Conservation (phyloP, 2,888 invertebrate species). For the Hypena proboscidalis region DNA sequence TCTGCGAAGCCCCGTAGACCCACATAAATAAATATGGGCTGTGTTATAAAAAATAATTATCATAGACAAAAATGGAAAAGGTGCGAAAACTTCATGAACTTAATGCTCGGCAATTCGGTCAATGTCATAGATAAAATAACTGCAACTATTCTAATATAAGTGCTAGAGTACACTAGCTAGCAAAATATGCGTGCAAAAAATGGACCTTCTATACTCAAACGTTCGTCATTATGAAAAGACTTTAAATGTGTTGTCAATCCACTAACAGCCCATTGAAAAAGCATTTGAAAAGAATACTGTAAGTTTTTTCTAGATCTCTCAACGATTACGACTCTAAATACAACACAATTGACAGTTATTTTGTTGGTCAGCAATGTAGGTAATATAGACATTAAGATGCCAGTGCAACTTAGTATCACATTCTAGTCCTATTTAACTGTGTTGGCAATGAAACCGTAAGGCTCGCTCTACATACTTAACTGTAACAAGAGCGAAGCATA, state of each 20-base stretch:
- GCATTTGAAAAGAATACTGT: too few species aligned
- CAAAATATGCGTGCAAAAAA: too few species aligned
- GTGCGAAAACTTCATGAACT: constrained; percentile 19
- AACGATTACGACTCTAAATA: too few species aligned
- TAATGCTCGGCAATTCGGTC: constrained; percentile 33
- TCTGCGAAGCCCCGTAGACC: not conserved
- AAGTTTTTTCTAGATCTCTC: too few species aligned
- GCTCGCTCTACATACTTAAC: constrained; percentile 5
- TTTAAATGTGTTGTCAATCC: too few species aligned
- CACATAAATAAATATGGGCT: not conserved
- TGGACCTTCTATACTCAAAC: too few species aligned
- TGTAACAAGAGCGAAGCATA: constrained; percentile 19
- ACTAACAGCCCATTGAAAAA: too few species aligned
- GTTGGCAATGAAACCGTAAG: constrained; percentile 6
- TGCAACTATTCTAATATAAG: constrained; percentile 12
- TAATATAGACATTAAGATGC: too few species aligned
- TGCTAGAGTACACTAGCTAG: constrained; percentile 18
- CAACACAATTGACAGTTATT: too few species aligned
- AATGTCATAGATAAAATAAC: constrained; percentile 33
- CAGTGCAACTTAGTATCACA: too few species aligned
- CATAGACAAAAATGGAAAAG: constrained; percentile 15
- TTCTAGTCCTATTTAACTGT: constrained; percentile 1
- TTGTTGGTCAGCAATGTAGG: too few species aligned
- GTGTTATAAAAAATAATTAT: constrained; percentile 10
- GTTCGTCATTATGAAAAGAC: too few species aligned